Conservation (phyloP, 2,888 invertebrate species). For the Lasius platythorax region DNA sequence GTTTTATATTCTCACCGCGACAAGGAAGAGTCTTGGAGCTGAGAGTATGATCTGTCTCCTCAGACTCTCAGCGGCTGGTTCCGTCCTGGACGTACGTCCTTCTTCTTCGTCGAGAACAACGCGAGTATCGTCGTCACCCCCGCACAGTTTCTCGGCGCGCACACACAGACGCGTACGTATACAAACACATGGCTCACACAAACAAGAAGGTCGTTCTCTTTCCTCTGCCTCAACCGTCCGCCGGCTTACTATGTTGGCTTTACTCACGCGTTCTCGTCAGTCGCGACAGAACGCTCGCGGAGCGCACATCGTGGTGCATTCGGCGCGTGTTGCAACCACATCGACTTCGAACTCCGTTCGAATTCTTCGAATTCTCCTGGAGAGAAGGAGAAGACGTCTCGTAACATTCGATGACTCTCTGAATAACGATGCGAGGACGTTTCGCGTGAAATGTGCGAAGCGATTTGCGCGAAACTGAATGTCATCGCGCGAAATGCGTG, state of each 20-base stretch:
- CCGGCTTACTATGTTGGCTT: constrained; percentile 64
- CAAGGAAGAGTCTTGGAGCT: constrained; percentile 18
- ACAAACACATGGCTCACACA: constrained; percentile 34
- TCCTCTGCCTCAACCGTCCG: constrained; percentile 71
- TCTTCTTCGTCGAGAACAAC: constrained; percentile 10
- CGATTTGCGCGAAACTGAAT: neutral
- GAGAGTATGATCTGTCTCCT: constrained; percentile 14
- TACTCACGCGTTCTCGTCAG: constrained; percentile 71
- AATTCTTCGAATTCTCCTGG: neutral
- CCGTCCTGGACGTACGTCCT: constrained; percentile 54
- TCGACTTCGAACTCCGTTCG: neutral
- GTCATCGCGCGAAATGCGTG: constrained; percentile 18
- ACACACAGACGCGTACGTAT: neutral
- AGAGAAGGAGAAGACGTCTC: neutral
- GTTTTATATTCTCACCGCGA: constrained; percentile 11
- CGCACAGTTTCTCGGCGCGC: constrained; percentile 56
- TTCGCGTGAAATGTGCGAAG: neutral
- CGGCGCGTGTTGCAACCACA: constrained; percentile 35
- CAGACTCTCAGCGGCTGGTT: constrained; percentile 9
- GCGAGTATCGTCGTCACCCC: constrained; percentile 71
- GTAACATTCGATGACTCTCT: neutral
- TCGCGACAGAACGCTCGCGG: constrained; percentile 78
- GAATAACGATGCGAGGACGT: neutral
- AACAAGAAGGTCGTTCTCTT: constrained; percentile 82
- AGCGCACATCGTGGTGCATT: constrained; percentile 65